Evolutionary conservation across 2,797 vertebrate genomes (phyloP).

Genomic region (Brachyrhaphis roseni): DNA sequence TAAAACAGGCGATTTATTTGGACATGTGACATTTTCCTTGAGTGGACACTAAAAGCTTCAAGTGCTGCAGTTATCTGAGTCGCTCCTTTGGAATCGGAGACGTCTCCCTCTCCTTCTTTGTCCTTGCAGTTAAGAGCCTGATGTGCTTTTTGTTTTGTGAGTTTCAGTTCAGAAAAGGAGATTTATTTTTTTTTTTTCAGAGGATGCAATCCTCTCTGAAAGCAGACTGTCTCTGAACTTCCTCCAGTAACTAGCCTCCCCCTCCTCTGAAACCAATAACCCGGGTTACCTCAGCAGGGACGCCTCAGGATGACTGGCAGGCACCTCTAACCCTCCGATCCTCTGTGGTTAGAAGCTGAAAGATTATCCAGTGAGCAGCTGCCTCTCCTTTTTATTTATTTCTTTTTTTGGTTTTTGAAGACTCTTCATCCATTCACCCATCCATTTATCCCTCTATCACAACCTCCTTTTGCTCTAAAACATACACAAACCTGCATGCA

Average conservation of each 20-base stretch:
- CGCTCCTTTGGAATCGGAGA: not conserved
- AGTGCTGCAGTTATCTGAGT: not conserved
- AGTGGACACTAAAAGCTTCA: not conserved
- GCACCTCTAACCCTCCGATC: conserved; percentile 53
- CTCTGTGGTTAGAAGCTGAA: conserved; percentile 50
- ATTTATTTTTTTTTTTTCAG: not conserved
- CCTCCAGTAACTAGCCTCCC: conserved; percentile 13
- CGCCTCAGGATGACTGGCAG: conserved; percentile 61
- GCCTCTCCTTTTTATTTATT: conserved; percentile 1
- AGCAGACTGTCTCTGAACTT: conserved; percentile 18
- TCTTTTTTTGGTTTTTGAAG: conserved; percentile 6
- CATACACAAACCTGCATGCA: conserved; percentile 55
- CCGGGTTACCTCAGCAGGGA: conserved; percentile 48
- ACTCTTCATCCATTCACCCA: conserved; percentile 12
- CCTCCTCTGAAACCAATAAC: conserved; percentile 24
- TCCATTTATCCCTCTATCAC: not conserved
- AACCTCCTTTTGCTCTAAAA: conserved; percentile 25
- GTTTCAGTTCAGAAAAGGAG: not conserved
- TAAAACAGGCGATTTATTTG: not conserved
- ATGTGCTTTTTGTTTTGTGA: not conserved
- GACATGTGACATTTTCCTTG: not conserved
- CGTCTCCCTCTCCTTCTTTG: not conserved
- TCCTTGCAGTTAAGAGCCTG: not conserved
- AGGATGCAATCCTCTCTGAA: not conserved
- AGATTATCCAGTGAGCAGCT: conserved; percentile 53